These are phyloP conservation scores for Pogona vitticeps DNA, from an alignment of 2,113 vertebrate species.

Conservation along the genomic window DNA sequence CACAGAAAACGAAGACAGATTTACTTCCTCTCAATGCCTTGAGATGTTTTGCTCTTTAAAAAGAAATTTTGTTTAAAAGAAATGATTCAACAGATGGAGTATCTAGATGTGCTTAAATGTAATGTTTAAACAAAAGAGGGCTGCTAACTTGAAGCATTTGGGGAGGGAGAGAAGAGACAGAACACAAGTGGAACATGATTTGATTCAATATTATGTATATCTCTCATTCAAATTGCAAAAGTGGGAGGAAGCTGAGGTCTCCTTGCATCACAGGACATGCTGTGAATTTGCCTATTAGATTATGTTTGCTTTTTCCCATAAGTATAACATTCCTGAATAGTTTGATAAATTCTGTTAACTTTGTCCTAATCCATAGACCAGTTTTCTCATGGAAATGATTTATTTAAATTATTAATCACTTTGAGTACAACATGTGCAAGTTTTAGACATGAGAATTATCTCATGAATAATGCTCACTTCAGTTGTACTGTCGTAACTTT, in stretches of 20 bases:
- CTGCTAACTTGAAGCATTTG: background rate
- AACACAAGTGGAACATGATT: background rate
- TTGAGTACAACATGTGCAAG: background rate
- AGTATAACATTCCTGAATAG: constrained; percentile 9
- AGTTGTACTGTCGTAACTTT: background rate
- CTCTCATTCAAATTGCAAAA: background rate
- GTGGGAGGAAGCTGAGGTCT: background rate
- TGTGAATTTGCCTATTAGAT: background rate
- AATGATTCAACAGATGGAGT: background rate
- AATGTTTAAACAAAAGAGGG: background rate
- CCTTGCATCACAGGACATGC: background rate
- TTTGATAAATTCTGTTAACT: constrained; percentile 24
- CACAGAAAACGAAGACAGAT: background rate
- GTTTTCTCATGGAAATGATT: background rate
- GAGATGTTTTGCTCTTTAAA: background rate
- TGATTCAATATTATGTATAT: background rate
- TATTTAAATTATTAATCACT: background rate
- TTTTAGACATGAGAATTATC: background rate
- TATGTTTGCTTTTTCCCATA: background rate
- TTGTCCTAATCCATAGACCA: background rate
- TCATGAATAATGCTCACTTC: background rate
- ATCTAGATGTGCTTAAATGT: background rate
- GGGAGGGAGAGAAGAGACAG: background rate
- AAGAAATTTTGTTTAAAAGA: background rate
- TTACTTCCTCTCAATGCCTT: background rate